phyloP scores from a whole-genome alignment of 2,113 vertebrate species.

The Henicopernis longicauda region DNA sequence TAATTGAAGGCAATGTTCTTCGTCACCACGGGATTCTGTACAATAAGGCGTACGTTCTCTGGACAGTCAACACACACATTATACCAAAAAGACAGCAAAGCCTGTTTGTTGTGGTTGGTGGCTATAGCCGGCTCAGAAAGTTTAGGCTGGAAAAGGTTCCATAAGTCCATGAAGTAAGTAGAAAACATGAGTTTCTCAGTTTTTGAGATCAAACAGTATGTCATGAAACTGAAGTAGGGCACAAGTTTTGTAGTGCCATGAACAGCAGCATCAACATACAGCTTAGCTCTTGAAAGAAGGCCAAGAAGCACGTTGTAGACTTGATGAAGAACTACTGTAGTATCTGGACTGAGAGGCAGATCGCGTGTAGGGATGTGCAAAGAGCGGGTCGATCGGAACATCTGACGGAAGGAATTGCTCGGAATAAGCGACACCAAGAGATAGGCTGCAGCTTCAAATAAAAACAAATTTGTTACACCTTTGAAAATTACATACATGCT shows the following conservation, averaged over 20 bases:
- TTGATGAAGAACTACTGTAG: constrained; percentile 96
- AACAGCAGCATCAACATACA: constrained; percentile 95
- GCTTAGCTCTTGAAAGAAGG: constrained; percentile 93
- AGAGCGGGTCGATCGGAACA: constrained; percentile 98
- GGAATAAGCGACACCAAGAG: constrained; percentile 99
- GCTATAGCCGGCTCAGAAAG: constrained; percentile 97
- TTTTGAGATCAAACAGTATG: constrained; percentile 98
- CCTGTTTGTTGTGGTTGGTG: constrained; percentile 99
- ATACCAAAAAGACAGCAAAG: constrained; percentile 98
- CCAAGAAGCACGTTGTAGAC: constrained; percentile 96
- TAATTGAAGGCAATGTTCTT: constrained; percentile 99
- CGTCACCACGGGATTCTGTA: constrained; percentile 97
- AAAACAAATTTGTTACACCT: constrained; percentile 43
- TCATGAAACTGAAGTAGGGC: constrained; percentile 99
- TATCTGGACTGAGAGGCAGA: constrained; percentile 95
- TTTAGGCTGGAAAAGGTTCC: constrained; percentile 99
- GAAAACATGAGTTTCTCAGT: constrained; percentile 99
- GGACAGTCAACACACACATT: constrained; percentile 96
- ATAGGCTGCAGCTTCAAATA: constrained; percentile 92
- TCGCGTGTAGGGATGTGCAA: constrained; percentile 95
- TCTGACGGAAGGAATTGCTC: constrained; percentile 99
- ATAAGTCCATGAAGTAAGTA: constrained; percentile 97
- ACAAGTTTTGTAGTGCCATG: constrained; percentile 98
- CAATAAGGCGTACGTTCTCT: constrained; percentile 96
- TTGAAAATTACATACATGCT: neutral